Percentiles rank a stretch among this genome's conserved stretches.
Evolutionary conservation across 2,888 invertebrate genomes (phyloP).

Genomic region (Drosophila prostipennis): DNA sequence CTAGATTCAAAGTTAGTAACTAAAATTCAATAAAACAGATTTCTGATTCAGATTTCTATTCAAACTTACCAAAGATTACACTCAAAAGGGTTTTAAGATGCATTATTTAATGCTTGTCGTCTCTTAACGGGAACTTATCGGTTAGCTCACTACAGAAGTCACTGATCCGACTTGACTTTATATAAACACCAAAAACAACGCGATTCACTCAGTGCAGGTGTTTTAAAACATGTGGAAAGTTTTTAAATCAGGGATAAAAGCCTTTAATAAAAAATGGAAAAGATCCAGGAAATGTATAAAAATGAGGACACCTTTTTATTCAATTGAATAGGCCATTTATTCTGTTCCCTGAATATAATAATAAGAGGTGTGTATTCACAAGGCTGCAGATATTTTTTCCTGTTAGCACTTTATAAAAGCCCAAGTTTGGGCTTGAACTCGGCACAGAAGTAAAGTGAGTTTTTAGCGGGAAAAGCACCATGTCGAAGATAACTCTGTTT

Average conservation of each 20-base stretch:
- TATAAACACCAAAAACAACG: slow-evolving; percentile 13
- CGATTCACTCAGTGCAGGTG: not conserved
- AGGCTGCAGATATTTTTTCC: not conserved
- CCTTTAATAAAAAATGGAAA: not conserved
- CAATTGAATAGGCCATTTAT: not conserved
- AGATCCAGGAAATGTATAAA: slow-evolving; percentile 4
- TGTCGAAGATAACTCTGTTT: slow-evolving; percentile 53
- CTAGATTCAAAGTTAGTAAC: fast-evolving
- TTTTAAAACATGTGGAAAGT: slow-evolving; percentile 11
- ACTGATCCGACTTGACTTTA: slow-evolving; percentile 8
- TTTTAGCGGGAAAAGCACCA: slow-evolving; percentile 15
- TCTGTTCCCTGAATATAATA: slow-evolving; percentile 2
- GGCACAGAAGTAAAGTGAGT: slow-evolving; percentile 12
- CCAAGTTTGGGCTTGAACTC: not conserved
- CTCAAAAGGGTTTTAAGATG: slow-evolving; percentile 30
- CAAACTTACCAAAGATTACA: slow-evolving; percentile 32
- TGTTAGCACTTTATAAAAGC: slow-evolving; percentile 33
- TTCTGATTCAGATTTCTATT: no score
- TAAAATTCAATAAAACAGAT: no score
- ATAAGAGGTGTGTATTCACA: not conserved
- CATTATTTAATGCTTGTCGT: slow-evolving; percentile 20
- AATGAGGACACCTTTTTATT: slow-evolving; percentile 10
- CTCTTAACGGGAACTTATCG: slow-evolving; percentile 5
- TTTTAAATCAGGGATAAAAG: slow-evolving; percentile 8
- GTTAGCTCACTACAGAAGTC: slow-evolving; percentile 12